phyloP scores from a whole-genome alignment of 1,140 invertebrate genomes.

The Zaprionus kolodkinae region DNA sequence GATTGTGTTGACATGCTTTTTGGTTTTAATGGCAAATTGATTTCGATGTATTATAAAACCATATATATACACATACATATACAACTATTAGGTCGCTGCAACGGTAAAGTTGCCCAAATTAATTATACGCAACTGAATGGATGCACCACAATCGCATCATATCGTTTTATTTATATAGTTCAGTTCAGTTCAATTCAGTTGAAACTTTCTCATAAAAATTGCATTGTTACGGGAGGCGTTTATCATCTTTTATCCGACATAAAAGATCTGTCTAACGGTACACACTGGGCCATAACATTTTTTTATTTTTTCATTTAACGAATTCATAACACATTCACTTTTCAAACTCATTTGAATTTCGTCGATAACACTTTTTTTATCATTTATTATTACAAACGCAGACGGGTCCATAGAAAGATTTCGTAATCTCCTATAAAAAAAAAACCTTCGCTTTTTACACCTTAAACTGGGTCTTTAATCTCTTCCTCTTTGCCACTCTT shows the following conservation, averaged over 20 bases:
- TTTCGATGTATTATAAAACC: conserved; percentile 67
- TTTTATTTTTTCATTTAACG: neutral
- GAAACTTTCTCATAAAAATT: conserved; percentile 71
- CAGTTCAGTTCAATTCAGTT: conserved; percentile 65
- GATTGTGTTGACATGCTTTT: conserved; percentile 63
- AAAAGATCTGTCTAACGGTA: conserved; percentile 57
- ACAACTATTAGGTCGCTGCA: conserved; percentile 28
- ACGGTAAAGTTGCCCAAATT: conserved; percentile 48
- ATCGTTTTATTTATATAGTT: conserved; percentile 33
- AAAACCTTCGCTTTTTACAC: conserved; percentile 57
- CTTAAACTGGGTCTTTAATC: conserved; percentile 27
- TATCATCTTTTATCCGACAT: conserved; percentile 7
- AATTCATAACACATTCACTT: conserved; percentile 52
- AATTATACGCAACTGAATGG: conserved; percentile 50
- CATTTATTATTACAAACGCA: conserved; percentile 30
- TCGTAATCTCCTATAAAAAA: conserved; percentile 56
- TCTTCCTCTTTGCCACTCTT: conserved; percentile 1
- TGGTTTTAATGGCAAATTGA: conserved; percentile 55
- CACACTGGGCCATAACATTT: conserved; percentile 21
- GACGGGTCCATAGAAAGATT: conserved; percentile 38
- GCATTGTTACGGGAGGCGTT: conserved; percentile 55
- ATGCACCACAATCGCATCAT: conserved; percentile 37
- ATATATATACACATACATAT: neutral
- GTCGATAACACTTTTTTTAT: conserved; percentile 55
- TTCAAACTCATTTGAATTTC: conserved; percentile 22